These are phyloP conservation scores for Apotomis turbidana DNA, from an alignment of 2,888 invertebrate genomes.

Conservation along the genomic window DNA sequence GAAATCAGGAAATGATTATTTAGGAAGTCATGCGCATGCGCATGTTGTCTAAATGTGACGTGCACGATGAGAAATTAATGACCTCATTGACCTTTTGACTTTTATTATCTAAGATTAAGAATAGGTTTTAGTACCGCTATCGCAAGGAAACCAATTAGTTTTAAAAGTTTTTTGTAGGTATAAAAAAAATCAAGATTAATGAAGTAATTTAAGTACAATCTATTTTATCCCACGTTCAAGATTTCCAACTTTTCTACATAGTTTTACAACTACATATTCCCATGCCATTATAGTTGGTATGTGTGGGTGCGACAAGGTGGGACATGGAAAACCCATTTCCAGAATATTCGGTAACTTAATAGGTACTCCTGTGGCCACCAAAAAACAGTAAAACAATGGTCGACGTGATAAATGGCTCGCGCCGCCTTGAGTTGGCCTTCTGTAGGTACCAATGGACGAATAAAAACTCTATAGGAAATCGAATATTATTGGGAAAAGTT, in stretches of 20 bases:
- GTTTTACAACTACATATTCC: too few species aligned
- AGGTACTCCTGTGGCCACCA: conserved; percentile 3
- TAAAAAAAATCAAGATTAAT: too few species aligned
- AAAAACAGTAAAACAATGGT: conserved; percentile 19
- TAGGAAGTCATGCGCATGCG: conserved; percentile 19
- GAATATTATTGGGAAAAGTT: conserved; percentile 35
- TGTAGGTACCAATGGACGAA: conserved; percentile 12
- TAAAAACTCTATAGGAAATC: conserved; percentile 38
- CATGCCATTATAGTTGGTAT: too few species aligned
- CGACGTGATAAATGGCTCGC: conserved; percentile 25
- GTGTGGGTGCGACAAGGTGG: too few species aligned
- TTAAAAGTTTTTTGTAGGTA: too few species aligned
- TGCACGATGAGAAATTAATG: conserved; percentile 14
- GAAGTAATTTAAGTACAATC: too few species aligned
- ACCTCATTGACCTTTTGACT: conserved; percentile 10
- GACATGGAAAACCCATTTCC: background rate
- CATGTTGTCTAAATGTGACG: background rate
- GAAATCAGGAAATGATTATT: conserved; percentile 12
- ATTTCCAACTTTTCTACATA: too few species aligned
- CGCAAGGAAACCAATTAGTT: too few species aligned
- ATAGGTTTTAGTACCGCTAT: too few species aligned
- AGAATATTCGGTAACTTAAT: conserved; percentile 5
- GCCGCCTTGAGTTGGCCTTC: conserved; percentile 32
- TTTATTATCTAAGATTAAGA: too few species aligned
- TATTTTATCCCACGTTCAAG: too few species aligned